Conservation (phyloP, 2,888 invertebrate genomes). For the Nematopogon swammerdamellus region DNA sequence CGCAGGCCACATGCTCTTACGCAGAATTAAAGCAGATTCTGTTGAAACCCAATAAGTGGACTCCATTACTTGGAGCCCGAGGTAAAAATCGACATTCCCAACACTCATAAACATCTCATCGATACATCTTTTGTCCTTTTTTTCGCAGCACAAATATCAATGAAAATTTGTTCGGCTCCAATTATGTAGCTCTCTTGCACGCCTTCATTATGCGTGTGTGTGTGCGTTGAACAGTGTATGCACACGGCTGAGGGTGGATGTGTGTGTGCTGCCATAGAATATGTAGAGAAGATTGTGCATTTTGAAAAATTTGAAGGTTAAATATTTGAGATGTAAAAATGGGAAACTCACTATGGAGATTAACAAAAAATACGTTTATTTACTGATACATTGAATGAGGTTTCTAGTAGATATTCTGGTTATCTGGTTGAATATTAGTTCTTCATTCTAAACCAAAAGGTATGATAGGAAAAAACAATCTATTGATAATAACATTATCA, state of each 20-base stretch:
- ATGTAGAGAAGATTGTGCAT: neutral
- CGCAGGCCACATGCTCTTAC: neutral
- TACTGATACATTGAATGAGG: too few relatives aligned
- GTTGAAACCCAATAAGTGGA: neutral
- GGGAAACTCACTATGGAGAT: too few relatives aligned
- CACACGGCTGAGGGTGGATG: conserved; percentile 1
- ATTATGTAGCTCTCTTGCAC: conserved; percentile 31
- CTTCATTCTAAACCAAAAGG: too few relatives aligned
- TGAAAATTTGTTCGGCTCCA: conserved; percentile 51
- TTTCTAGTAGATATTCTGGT: too few relatives aligned
- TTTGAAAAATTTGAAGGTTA: neutral
- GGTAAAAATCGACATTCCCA: conserved; percentile 11
- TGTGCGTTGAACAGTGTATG: conserved; percentile 1
- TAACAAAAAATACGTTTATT: too few relatives aligned
- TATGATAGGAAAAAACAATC: too few relatives aligned
- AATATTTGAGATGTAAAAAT: too few relatives aligned
- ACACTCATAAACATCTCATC: conserved; percentile 39
- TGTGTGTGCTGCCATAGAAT: conserved; percentile 10
- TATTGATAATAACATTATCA: too few relatives aligned
- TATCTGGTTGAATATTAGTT: too few relatives aligned
- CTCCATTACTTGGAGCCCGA: neutral
- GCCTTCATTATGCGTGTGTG: conserved; percentile 35
- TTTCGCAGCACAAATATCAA: conserved; percentile 53
- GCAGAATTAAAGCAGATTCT: neutral
- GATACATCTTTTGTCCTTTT: conserved; percentile 45